Evolutionary conservation across 2,797 vertebrate genomes (phyloP).

Genomic region (Enteromius mattozi): DNA sequence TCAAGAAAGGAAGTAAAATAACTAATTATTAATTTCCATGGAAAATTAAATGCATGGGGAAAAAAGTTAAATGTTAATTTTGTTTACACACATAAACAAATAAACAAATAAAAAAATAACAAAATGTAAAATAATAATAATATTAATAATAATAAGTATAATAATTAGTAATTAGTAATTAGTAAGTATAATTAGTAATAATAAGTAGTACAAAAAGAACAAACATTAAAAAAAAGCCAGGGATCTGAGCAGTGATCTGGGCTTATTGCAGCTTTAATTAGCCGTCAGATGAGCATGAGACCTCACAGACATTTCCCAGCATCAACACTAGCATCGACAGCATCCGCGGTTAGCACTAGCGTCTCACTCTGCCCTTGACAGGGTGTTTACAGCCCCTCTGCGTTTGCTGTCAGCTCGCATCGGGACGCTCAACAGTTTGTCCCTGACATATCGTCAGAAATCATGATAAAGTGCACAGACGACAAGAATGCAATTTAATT

Average conservation of each 20-base stretch:
- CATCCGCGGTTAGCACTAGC: not conserved
- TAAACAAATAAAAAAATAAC: not conserved
- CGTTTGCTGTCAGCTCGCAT: not conserved
- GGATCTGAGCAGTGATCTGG: not conserved
- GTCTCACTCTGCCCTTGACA: not conserved
- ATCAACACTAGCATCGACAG: not conserved
- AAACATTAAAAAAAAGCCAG: not conserved
- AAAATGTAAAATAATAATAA: not conserved
- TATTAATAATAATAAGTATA: too few relatives aligned
- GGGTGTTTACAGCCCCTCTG: slow-evolving; percentile 8
- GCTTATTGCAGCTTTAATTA: slow-evolving; percentile 3
- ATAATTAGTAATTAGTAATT: too few relatives aligned
- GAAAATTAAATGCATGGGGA: too few relatives aligned
- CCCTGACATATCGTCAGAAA: slow-evolving; percentile 1
- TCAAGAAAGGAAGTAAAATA: not conserved
- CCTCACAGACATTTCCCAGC: not conserved
- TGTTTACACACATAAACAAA: not conserved
- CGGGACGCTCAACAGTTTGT: not conserved
- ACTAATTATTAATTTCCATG: not conserved
- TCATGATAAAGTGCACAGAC: not conserved
- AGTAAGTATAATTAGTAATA: too few relatives aligned
- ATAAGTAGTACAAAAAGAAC: not conserved
- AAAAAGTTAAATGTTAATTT: not conserved
- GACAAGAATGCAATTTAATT: slow-evolving; percentile 47
- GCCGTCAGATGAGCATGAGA: not conserved